A percentile compares a stretch with the other conserved stretches of the same genome.
Conservation (phyloP, 2,113 vertebrate species). For the Podarcis muralis region DNA sequence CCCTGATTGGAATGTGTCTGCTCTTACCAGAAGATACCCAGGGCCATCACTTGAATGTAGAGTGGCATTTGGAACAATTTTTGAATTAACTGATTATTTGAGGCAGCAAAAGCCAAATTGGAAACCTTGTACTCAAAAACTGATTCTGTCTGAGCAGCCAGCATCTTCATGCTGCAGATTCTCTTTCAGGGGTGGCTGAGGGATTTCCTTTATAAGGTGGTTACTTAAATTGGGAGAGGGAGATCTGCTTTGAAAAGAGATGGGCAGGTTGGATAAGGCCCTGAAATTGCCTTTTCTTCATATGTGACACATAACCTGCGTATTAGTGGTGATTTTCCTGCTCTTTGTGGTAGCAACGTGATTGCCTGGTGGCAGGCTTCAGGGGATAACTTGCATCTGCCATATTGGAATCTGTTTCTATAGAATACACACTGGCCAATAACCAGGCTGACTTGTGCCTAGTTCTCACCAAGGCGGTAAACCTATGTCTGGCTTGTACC, state of each 20-base stretch:
- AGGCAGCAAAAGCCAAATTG: not conserved
- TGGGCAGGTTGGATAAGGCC: not conserved
- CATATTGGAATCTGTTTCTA: not conserved
- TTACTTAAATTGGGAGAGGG: not conserved
- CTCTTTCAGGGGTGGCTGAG: fast-evolving
- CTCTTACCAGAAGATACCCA: slow-evolving; percentile 2
- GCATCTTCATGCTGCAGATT: not conserved
- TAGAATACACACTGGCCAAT: not conserved
- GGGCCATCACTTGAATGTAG: not conserved
- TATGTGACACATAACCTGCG: not conserved
- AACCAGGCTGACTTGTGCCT: slow-evolving; percentile 2
- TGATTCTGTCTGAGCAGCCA: not conserved
- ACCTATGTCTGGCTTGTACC: not conserved
- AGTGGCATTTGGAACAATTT: not conserved
- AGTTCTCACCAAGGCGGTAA: not conserved
- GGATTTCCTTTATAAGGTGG: not conserved
- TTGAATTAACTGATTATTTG: not conserved
- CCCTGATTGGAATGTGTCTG: not conserved
- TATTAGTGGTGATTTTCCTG: not conserved
- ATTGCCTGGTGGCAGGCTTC: not conserved
- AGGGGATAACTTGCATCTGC: not conserved
- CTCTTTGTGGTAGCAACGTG: too few species aligned
- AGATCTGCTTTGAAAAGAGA: not conserved
- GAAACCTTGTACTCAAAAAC: not conserved
- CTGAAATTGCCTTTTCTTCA: not conserved